These are phyloP conservation scores for Pluvianellus socialis DNA, from an alignment of 2,113 vertebrate genomes.

Conservation along the genomic window DNA sequence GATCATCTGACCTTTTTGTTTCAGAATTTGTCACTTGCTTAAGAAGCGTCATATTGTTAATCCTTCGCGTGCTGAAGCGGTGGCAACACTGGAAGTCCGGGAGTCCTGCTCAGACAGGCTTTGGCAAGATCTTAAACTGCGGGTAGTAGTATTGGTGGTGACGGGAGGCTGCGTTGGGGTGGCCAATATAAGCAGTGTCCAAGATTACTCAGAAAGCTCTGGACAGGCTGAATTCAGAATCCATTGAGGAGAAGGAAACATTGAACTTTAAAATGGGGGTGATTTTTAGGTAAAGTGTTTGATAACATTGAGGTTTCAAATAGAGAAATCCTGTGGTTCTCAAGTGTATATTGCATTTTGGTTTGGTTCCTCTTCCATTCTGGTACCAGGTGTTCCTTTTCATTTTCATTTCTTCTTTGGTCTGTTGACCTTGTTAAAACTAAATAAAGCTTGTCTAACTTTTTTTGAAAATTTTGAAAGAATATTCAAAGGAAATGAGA, in stretches of 20 bases:
- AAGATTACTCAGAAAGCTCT: not conserved
- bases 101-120: not conserved
- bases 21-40: not conserved
- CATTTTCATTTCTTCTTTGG: not conserved
- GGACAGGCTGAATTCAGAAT: not conserved
- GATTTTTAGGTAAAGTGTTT: not conserved
- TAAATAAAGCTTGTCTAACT: not conserved
- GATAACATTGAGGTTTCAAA: not conserved
- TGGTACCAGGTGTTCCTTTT: not conserved
- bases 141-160: too few relatives aligned
- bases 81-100: not conserved
- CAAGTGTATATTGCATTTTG: not conserved
- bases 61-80: not conserved
- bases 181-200: fast-evolving
- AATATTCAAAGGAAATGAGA: not conserved
- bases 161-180: not conserved
- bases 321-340: not conserved
- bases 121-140: not conserved
- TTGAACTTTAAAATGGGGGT: not conserved
- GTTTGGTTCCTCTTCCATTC: not conserved
- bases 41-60: not conserved
- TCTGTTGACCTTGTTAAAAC: not conserved
- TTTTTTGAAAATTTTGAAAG: not conserved
- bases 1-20: not conserved
- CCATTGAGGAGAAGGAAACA: not conserved